A percentile compares a stretch with the other conserved stretches of the same genome.
These are phyloP conservation scores for Caenorhabditis plicata DNA, from an alignment of 2,888 invertebrate species.

Conservation along the genomic window DNA sequence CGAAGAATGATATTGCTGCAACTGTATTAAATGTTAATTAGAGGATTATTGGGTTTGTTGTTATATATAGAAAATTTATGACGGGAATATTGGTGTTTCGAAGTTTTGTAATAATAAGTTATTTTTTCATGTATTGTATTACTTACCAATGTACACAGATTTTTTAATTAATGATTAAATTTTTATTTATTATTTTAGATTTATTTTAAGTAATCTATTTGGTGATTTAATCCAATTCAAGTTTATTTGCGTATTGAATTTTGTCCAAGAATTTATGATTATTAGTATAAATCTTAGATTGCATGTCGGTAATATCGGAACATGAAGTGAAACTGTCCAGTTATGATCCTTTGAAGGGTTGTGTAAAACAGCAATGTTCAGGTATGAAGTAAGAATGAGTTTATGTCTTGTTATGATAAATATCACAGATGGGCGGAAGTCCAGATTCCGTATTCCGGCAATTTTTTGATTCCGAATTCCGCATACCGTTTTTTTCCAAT, in stretches of 20 bases:
- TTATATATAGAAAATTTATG: no score
- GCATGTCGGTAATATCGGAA: conserved; percentile 31
- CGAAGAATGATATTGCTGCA: conserved; percentile 4
- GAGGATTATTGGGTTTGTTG: conserved; percentile 1
- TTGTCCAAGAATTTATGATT: neutral
- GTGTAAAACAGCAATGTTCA: conserved; percentile 9
- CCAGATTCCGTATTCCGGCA: no score
- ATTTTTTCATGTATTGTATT: neutral
- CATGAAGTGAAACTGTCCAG: conserved; percentile 35
- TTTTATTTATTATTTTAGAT: neutral
- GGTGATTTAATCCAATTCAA: neutral
- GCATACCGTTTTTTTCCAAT: no score
- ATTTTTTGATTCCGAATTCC: no score
- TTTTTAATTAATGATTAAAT: neutral
- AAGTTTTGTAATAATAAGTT: neutral
- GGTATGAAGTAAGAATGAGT: neutral
- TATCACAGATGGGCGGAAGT: no score
- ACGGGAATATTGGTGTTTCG: neutral
- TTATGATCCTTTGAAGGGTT: conserved; percentile 59
- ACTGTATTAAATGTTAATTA: conserved; percentile 10
- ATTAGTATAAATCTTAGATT: neutral
- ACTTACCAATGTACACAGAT: neutral
- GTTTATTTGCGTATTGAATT: neutral
- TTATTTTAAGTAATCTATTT: conserved; percentile 4
- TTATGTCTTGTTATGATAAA: no score